Percentiles rank a stretch among this genome's conserved stretches.
These are phyloP conservation scores for Drosophila ironensis DNA, from an alignment of 1,140 invertebrate genomes.

Conservation along the genomic window DNA sequence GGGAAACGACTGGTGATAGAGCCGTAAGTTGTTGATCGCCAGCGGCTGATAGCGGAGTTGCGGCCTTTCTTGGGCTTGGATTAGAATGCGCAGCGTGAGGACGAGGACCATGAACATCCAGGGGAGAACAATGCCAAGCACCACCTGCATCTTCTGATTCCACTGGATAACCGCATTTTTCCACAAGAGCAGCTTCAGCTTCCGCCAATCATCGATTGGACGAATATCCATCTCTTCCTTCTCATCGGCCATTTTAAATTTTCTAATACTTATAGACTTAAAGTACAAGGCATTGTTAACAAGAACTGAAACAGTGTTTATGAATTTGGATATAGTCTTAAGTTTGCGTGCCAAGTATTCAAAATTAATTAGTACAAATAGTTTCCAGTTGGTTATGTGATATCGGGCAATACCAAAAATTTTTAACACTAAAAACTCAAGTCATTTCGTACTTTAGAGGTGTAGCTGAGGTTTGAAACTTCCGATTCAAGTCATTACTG, in stretches of 20 bases:
- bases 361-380: too few species aligned
- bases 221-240: neutral
- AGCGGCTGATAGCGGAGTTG: neutral
- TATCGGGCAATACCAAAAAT: too few species aligned
- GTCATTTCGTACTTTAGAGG: too few species aligned
- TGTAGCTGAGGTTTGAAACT: too few species aligned
- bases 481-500: too few species aligned
- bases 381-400: too few species aligned
- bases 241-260: neutral
- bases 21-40: neutral
- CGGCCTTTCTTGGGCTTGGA: neutral
- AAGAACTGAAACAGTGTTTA: too few species aligned
- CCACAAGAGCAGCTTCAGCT: constrained; percentile 32
- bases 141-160: constrained; percentile 26
- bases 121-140: neutral
- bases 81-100: constrained; percentile 2
- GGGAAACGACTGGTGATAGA: neutral
- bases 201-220: constrained; percentile 17
- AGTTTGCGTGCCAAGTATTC: too few species aligned
- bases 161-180: constrained; percentile 42
- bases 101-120: constrained; percentile 13
- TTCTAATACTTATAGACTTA: neutral
- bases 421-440: too few species aligned
- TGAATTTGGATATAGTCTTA: too few species aligned
- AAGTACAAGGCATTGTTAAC: neutral